Conservation (phyloP, 2,888 invertebrate species). For the Chymomyza fuscimana region DNA sequence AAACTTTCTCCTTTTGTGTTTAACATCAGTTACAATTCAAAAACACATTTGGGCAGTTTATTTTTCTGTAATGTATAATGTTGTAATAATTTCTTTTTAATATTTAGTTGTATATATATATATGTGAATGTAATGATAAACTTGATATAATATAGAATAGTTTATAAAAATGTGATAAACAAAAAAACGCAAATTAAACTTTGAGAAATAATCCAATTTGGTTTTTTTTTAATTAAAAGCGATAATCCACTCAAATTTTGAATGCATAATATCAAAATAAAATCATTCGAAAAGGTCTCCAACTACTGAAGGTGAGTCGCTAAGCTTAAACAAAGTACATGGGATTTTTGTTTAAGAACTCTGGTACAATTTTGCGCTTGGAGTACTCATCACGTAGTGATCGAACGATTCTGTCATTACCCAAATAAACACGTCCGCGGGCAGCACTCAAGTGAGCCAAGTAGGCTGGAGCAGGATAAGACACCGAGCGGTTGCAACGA, state of each 20-base stretch:
- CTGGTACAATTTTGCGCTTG: constrained; percentile 81
- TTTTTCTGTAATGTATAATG: constrained; percentile 27
- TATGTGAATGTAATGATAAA: not conserved
- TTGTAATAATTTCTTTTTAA: constrained; percentile 25
- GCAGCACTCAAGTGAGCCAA: constrained; percentile 94
- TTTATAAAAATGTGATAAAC: constrained; percentile 59
- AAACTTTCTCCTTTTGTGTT: constrained; percentile 5
- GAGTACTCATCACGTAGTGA: constrained; percentile 81
- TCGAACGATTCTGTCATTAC: constrained; percentile 55
- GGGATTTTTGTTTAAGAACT: constrained; percentile 82
- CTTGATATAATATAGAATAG: constrained; percentile 30
- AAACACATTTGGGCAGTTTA: constrained; percentile 1
- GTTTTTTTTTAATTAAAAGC: not conserved
- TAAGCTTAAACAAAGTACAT: constrained; percentile 86
- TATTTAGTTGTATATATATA: constrained; percentile 10
- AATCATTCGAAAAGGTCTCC: not conserved
- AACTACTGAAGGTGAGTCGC: too few relatives aligned
- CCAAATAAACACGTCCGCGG: constrained; percentile 81
- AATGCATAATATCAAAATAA: not conserved
- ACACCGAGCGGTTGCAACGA: constrained; percentile 90
- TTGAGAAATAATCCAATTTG: not conserved
- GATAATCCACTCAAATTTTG: not conserved
- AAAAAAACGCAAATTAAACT: constrained; percentile 29
- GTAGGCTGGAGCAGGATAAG: constrained; percentile 93
- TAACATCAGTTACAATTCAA: constrained; percentile 11